Conservation (phyloP, 2,888 invertebrate genomes). For the Zhengitettix transpicula region DNA sequence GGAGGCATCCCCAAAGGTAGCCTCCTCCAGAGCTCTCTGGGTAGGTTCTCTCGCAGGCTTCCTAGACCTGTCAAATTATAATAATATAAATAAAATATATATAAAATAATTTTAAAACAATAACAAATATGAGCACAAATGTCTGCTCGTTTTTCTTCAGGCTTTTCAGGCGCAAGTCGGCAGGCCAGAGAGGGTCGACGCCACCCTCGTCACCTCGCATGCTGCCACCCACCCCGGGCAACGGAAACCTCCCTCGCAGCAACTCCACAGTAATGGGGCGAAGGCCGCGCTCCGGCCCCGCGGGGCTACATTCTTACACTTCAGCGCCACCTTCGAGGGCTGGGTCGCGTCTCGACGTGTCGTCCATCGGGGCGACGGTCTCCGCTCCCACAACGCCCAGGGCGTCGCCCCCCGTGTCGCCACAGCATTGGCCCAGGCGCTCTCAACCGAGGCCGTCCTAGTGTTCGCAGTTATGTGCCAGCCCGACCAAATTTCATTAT, state of each 20-base stretch:
- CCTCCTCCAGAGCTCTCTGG: too few species aligned
- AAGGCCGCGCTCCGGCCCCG: slow-evolving; percentile 62
- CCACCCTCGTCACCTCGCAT: slow-evolving; percentile 20
- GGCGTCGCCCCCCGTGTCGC: slow-evolving; percentile 58
- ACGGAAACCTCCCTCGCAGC: slow-evolving; percentile 7
- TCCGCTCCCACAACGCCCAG: slow-evolving; percentile 61
- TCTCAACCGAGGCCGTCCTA: neutral
- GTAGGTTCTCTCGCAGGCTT: too few species aligned
- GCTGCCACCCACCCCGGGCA: slow-evolving; percentile 20
- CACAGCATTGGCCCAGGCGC: slow-evolving; percentile 39
- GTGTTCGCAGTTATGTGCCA: too few species aligned
- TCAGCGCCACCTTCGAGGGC: slow-evolving; percentile 18
- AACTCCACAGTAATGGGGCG: slow-evolving; percentile 30
- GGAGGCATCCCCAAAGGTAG: too few species aligned
- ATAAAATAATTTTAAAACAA: too few species aligned
- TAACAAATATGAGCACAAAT: too few species aligned
- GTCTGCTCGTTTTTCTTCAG: slow-evolving; percentile 13
- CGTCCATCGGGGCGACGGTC: slow-evolving; percentile 23
- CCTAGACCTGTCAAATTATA: too few species aligned
- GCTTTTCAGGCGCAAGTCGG: slow-evolving; percentile 23
- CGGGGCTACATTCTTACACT: slow-evolving; percentile 61
- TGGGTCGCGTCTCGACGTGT: slow-evolving; percentile 15
- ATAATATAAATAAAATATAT: too few species aligned
- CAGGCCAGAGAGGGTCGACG: slow-evolving; percentile 26
- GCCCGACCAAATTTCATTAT: too few species aligned